A percentile compares a stretch with the other conserved stretches of the same genome.
phyloP scores from a whole-genome alignment of 2,888 invertebrate species.

The Elmis aenea region DNA sequence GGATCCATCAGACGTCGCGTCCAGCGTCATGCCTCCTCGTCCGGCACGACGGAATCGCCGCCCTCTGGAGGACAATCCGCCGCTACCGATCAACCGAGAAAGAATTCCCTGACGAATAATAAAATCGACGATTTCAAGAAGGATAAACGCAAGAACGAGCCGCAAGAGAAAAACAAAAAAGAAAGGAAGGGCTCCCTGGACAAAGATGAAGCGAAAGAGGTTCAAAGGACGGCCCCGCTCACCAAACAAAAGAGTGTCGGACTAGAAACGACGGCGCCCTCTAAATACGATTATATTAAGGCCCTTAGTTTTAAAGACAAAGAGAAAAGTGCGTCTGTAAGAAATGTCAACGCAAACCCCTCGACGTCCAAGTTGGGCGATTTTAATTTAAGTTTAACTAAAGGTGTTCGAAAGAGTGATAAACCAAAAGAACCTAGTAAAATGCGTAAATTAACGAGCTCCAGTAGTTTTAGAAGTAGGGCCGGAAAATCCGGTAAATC shows the following conservation, averaged over 20 bases:
- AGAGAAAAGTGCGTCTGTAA: constrained; percentile 36
- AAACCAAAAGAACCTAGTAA: constrained; percentile 30
- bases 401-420: constrained; percentile 44
- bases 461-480: constrained; percentile 36
- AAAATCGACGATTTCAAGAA: constrained; percentile 34
- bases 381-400: constrained; percentile 26
- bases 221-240: constrained; percentile 23
- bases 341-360: constrained; percentile 33
- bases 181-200: constrained; percentile 37
- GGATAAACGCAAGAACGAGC: constrained; percentile 27
- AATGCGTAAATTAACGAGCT: constrained; percentile 32
- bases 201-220: constrained; percentile 15
- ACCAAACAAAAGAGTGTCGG: constrained; percentile 42
- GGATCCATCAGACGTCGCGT: constrained; percentile 47
- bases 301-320: constrained; percentile 39
- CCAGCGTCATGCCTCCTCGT: constrained; percentile 42
- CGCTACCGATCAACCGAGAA: constrained; percentile 35
- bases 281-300: constrained; percentile 32
- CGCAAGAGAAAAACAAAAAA: constrained; percentile 27
- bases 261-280: constrained; percentile 24
- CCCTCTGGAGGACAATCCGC: constrained; percentile 17
- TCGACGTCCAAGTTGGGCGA: constrained; percentile 24
- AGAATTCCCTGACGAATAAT: constrained; percentile 45
- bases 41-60: constrained; percentile 19
- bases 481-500: too few relatives aligned